These are phyloP conservation scores for Neoitamus cyanurus DNA, from an alignment of 2,888 invertebrate genomes.

Conservation along the genomic window DNA sequence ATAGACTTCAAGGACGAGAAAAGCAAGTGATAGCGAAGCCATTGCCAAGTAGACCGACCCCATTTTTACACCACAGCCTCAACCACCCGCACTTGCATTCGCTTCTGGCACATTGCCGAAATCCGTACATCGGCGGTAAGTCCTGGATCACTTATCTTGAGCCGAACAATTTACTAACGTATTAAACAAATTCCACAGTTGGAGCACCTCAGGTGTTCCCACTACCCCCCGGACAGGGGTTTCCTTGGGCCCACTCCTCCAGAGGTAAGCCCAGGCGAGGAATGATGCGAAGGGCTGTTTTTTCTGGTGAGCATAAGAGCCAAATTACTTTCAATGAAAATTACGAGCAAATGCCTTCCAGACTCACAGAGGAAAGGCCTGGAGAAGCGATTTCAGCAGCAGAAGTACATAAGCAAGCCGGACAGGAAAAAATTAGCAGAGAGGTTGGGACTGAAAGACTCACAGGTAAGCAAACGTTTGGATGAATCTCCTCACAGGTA, in stretches of 20 bases:
- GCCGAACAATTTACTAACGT: neutral
- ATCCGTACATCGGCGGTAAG: conserved; percentile 81
- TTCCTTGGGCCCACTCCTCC: conserved; percentile 92
- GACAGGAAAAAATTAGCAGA: conserved; percentile 97
- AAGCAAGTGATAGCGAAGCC: conserved; percentile 79
- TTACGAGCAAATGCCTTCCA: conserved; percentile 55
- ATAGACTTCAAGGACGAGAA: conserved; percentile 60
- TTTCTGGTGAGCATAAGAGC: conserved; percentile 71
- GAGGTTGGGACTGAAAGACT: conserved; percentile 95
- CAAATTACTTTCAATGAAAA: neutral
- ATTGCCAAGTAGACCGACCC: conserved; percentile 79
- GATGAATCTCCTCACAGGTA: too few species aligned
- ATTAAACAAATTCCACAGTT: conserved; percentile 62
- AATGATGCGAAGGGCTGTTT: conserved; percentile 97
- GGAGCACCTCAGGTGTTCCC: conserved; percentile 72
- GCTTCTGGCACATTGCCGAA: conserved; percentile 82
- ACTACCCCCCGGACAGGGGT: conserved; percentile 71
- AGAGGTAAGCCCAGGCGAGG: conserved; percentile 93
- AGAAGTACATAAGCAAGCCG: conserved; percentile 98
- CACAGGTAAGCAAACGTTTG: conserved; percentile 84
- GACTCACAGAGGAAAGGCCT: conserved; percentile 95
- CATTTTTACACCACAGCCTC: conserved; percentile 75
- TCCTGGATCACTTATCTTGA: neutral
- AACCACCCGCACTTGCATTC: conserved; percentile 86
- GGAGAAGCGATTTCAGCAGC: conserved; percentile 94